Evolutionary conservation across 2,797 vertebrate genomes (phyloP), one percentile per base, ranked within the genome.

Genomic region (Pangasius larnaudii): DNA sequence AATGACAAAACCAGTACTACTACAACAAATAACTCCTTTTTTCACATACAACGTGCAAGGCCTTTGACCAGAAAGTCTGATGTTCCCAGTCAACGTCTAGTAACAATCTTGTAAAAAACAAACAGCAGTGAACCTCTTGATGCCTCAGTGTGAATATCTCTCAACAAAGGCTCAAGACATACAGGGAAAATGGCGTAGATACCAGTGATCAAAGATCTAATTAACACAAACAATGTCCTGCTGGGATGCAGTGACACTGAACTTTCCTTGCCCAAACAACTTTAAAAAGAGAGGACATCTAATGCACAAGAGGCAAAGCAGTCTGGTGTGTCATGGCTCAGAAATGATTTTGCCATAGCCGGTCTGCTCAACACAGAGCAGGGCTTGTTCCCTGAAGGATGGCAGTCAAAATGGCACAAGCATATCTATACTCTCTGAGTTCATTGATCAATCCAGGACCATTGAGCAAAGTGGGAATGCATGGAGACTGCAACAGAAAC

Each of bases 401-500:
- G 59, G 39, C 58, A 14, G 65, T 87, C 85, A 84, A 79, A 84
- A 69, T 86, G 71, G 67, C 24, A 18, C 16, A 30, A 84, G 42
- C 49, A 71, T 36, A 69, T 69, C 61, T 65, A 8, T 30, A 46
- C 14, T 67, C 27, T 63, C 61, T 5, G 65, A 88, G 80, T 39
- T 69, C 85, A 84, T 16, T 49, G 69, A 59, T 86, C 69, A 82
- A 58, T 86, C 67, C 58, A 67, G 69, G 79, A 89, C 61, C 56
- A 72, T 74, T 77, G 24, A 53, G 30, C 36, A 82, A 56, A 83
- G 61, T 59, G 33, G 72, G 19, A 84, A 79, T 42, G 19, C 36
- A 51, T 72, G 53, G 85, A 42, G 14, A 46, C 82, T 87, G 82
- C 65, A 89, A 80, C 6, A 85, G 42, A 87, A 85, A 84, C 49